Percentiles rank a stretch among this genome's conserved stretches.
Conservation (phyloP, 2,113 vertebrate species). For the Poicephalus gulielmi region DNA sequence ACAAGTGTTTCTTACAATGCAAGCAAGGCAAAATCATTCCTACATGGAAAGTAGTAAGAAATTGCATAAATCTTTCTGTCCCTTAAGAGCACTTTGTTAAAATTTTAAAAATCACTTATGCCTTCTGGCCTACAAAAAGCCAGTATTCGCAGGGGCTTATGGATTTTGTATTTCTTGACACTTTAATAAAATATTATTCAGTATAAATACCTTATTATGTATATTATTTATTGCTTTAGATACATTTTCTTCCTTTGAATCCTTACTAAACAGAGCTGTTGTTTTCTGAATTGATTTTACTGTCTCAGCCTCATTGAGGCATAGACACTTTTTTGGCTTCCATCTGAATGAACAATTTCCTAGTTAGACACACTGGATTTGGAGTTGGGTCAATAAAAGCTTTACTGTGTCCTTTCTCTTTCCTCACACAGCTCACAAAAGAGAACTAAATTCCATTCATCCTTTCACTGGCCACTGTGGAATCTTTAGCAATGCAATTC, state of each 20-base stretch:
- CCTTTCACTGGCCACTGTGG: slow-evolving; percentile 77
- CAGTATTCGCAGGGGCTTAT: background rate
- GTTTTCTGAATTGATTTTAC: slow-evolving; percentile 80
- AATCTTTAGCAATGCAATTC: slow-evolving; percentile 75
- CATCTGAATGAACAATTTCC: slow-evolving; percentile 81
- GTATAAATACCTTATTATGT: slow-evolving; percentile 18
- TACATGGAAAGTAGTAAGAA: background rate
- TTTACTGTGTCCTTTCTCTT: slow-evolving; percentile 80
- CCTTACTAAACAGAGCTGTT: slow-evolving; percentile 70
- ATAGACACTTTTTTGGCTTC: slow-evolving; percentile 78
- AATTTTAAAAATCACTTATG: background rate
- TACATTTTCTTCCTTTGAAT: slow-evolving; percentile 47
- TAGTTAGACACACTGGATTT: slow-evolving; percentile 82
- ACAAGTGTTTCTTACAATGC: background rate
- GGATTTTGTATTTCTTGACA: background rate
- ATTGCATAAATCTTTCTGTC: background rate
- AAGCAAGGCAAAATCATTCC: background rate
- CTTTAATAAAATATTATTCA: background rate
- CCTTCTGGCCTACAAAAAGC: background rate
- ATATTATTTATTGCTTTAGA: slow-evolving; percentile 42
- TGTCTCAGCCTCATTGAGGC: slow-evolving; percentile 72
- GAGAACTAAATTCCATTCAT: slow-evolving; percentile 79
- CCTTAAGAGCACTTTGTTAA: background rate
- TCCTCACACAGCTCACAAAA: slow-evolving; percentile 78
- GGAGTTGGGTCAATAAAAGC: slow-evolving; percentile 82